Evolutionary conservation across 2,888 invertebrate genomes (phyloP), one percentile per base, ranked within the genome.

Genomic region (Serripes groenlandicus): DNA sequence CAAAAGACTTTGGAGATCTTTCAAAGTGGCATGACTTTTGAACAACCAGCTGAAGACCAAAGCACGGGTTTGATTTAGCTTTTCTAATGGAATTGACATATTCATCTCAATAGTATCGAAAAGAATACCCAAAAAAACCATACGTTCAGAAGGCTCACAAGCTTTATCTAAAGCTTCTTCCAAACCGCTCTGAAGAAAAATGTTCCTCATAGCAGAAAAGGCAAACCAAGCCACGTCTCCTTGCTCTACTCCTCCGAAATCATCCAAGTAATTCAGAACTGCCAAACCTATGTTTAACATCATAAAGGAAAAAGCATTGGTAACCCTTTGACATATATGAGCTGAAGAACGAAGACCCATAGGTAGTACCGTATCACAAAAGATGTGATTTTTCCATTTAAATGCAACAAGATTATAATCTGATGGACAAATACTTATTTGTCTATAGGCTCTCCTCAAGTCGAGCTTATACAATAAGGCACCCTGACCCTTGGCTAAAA

Each of bases 311-410:
- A 74, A 26, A 7, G 69, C 52, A 32, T 66, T 73, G 0, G 78
- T 79, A 1, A 73, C 68, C 23, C 42, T 68, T 42, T 79, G 78
- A 74, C 60, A 79, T 28, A 79, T 58, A 5, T 58, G 30, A 60
- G 78, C 69, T 7, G 74, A 37, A n/a, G 74, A 60, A 18, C 69
- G 35, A 32, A 79, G 32, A 23, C 78, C 78, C 74, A 74, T 74
- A 3, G 66, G 26, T 21, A 78, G 35, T 23, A 28, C 60, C 23
- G 56, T 56, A 11, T 56, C 56, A 26, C 1, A n/a, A 56, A 56
- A 5, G 11, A 56, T 56, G 23, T 56, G 56, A 11, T 26, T 26
- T 26, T 56, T 56, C 56, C 56, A 56, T 1, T 1, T 26, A 56
- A 56, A 11, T 1, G 56, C 56, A 56, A 56, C 56, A 26, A 3